A percentile compares a stretch with the other conserved stretches of the same genome.
phyloP scores from a whole-genome alignment of 30 jellyfish, hydroid and myxozoan species.

The Aurelia aurita region DNA sequence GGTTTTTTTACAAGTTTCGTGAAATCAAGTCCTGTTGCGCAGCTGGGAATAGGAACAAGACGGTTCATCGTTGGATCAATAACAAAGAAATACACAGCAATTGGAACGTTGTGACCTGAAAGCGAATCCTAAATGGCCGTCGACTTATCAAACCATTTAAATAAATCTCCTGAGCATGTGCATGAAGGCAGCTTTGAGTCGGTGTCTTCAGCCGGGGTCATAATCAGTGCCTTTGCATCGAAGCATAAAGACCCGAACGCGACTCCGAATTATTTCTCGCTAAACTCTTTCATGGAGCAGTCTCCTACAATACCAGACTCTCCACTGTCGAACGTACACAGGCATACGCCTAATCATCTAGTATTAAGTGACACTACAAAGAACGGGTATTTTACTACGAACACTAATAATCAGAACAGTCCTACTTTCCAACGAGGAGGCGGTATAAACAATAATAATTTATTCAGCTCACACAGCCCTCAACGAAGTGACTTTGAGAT shows the following conservation, averaged over 20 bases:
- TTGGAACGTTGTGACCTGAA: constrained; percentile 72
- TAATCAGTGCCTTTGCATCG: constrained; percentile 43
- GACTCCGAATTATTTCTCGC: constrained; percentile 45
- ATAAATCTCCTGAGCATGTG: constrained; percentile 57
- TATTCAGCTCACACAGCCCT: constrained; percentile 47
- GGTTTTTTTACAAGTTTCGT: constrained; percentile 30
- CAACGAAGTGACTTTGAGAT: constrained; percentile 53
- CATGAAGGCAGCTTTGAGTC: constrained; percentile 53
- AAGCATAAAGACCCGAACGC: constrained; percentile 50
- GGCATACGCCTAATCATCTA: constrained; percentile 60
- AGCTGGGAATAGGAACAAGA: constrained; percentile 57
- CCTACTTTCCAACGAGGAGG: constrained; percentile 46
- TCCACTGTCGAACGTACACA: constrained; percentile 61
- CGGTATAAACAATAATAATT: constrained; percentile 5
- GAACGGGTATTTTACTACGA: constrained; percentile 60
- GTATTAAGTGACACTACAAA: constrained; percentile 54
- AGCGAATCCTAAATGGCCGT: constrained; percentile 46
- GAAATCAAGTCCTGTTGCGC: constrained; percentile 53
- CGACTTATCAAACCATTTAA: constrained; percentile 63
- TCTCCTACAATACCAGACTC: constrained; percentile 78
- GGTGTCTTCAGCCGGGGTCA: constrained; percentile 71
- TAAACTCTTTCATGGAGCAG: constrained; percentile 74
- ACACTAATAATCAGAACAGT: constrained; percentile 51
- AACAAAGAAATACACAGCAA: constrained; percentile 39
- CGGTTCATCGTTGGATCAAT: constrained; percentile 40